These are phyloP conservation scores for Pammene fasciana DNA, from an alignment of 2,888 invertebrate species.

Conservation along the genomic window DNA sequence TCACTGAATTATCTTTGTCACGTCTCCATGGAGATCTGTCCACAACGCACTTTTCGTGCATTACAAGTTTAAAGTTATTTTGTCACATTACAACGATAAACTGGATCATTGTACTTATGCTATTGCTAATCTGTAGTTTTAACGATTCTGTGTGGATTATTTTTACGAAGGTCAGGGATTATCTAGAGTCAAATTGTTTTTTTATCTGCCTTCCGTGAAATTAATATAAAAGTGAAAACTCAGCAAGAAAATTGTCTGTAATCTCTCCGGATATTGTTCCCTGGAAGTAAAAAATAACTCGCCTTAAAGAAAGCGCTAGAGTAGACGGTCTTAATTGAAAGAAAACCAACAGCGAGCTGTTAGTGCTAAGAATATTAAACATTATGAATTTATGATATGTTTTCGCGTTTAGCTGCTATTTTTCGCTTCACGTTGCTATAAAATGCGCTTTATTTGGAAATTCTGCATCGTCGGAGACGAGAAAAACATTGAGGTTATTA, in stretches of 20 bases:
- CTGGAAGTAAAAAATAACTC: not conserved
- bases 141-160: too few relatives aligned
- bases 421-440: not conserved
- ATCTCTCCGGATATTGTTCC: not conserved
- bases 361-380: slow-evolving; percentile 7
- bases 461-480: too few relatives aligned
- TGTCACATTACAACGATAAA: too few relatives aligned
- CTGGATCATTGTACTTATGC: too few relatives aligned
- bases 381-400: not conserved
- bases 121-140: too few relatives aligned
- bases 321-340: slow-evolving; percentile 8
- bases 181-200: too few relatives aligned
- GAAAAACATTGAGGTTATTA: too few relatives aligned
- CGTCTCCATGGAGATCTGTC: too few relatives aligned
- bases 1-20: too few relatives aligned
- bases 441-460: not conserved
- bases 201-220: not conserved
- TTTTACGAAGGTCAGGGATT: too few relatives aligned
- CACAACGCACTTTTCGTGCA: too few relatives aligned
- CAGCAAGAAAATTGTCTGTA: not conserved
- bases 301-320: not conserved
- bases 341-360: slow-evolving; percentile 1
- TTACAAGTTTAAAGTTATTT: too few relatives aligned
- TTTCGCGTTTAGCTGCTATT: not conserved
- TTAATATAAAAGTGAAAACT: not conserved